Evolutionary conservation across 2,888 invertebrate genomes (phyloP), one percentile per base, ranked within the genome.

Genomic region (Tuta absoluta): DNA sequence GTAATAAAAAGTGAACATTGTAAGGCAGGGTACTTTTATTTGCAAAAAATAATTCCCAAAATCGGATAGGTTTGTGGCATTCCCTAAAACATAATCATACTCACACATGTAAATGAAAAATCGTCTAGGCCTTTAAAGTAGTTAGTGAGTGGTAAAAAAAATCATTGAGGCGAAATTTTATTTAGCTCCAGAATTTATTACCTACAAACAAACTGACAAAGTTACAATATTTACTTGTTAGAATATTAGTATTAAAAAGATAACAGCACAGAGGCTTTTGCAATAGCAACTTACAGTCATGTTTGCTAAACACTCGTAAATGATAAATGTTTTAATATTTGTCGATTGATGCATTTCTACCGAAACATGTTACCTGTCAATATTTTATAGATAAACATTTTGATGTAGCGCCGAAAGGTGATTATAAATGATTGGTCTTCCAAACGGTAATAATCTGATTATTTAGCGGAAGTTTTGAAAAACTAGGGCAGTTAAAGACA

Each of bases 221-320:
- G 33, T 10, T 10, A 33, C 33, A 28, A 28, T 28, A 2, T 28
- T 8, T 28, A 2, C 5, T 8, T 33, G 10, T 33, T 33, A 33
- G 10, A 33, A 33, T 33, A 33, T 33, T 33, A 33, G 33, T 8
- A 33, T 10, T 7, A 33, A 33, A 8, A 8, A 57, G 70, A 71
- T 73, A 72, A 69, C 60, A 37, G 53, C 21, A 62, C 53, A 58
- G 63, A 51, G 28, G 63, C 66, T 78, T 77, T 77, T 65, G 75
- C 76, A 75, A 78, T 61, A 49, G 48, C 24, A 61, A 61, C 61
- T n/a, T 48, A 60, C 45, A 10, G 4, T 37, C 2, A 53, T 65
- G 60, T 67, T 67, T 67, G 41, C 58, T 21, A 10, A 58, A 33
- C 53, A 65, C 65, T 63, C 41, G 33, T 19, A 28, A 1, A 4